These are phyloP conservation scores for Taenioides sp. DNA, from an alignment of 2,797 vertebrate genomes.

Conservation along the genomic window DNA sequence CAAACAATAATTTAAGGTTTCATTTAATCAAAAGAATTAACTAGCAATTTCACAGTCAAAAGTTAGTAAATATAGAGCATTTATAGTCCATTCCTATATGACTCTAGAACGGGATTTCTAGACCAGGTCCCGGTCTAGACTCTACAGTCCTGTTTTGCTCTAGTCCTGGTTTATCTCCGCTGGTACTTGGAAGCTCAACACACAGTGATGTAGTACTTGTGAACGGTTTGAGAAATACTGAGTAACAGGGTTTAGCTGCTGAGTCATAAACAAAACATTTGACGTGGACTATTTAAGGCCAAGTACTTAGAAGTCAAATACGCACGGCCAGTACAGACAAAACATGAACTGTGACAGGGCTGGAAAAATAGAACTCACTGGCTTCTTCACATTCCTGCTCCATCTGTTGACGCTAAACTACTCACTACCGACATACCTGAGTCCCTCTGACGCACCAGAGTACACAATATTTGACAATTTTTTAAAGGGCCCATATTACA, in stretches of 20 bases:
- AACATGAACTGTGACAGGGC: not conserved
- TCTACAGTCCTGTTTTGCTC: too few relatives aligned
- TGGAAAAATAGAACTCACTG: not conserved
- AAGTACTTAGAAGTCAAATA: not conserved
- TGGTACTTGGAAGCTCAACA: too few relatives aligned
- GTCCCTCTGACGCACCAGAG: not conserved
- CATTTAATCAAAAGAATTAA: too few relatives aligned
- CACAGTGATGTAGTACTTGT: not conserved
- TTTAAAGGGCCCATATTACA: too few relatives aligned
- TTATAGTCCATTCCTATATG: too few relatives aligned
- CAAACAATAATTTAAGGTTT: too few relatives aligned
- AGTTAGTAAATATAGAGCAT: too few relatives aligned
- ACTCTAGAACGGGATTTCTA: too few relatives aligned
- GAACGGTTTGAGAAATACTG: not conserved
- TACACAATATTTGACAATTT: too few relatives aligned
- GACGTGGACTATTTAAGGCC: not conserved
- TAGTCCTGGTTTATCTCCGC: too few relatives aligned
- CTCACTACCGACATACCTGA: not conserved
- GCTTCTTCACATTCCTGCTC: constrained; percentile 6
- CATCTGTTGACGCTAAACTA: not conserved
- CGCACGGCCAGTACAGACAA: not conserved
- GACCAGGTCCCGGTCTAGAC: too few relatives aligned
- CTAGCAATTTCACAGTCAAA: too few relatives aligned
- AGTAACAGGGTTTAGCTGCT: not conserved
- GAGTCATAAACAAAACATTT: not conserved